These are phyloP conservation scores for Pristiophorus japonicus DNA, from an alignment of 2,113 vertebrate species.

Conservation along the genomic window DNA sequence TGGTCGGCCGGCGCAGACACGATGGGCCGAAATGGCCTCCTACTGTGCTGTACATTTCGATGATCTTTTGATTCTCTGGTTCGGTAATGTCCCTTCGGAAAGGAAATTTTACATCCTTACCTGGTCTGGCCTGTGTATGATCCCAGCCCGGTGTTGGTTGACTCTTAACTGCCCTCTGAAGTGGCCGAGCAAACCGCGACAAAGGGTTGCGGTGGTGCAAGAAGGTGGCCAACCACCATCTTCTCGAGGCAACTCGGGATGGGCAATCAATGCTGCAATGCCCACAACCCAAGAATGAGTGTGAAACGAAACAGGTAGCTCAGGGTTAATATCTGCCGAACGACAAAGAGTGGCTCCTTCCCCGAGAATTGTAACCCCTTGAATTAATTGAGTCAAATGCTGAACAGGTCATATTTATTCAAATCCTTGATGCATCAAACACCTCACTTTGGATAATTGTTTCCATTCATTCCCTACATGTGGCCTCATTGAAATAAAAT, in stretches of 20 bases:
- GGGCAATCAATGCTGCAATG: neutral
- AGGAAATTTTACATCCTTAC: neutral
- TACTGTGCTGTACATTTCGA: no score
- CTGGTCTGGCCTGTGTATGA: neutral
- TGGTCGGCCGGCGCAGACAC: no score
- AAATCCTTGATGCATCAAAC: neutral
- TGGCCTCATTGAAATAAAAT: constrained; percentile 40
- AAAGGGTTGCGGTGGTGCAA: no score
- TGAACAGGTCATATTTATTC: neutral
- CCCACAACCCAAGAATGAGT: neutral
- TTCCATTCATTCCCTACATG: neutral
- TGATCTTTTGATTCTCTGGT: no score
- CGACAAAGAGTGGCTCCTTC: neutral
- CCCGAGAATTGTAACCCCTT: neutral
- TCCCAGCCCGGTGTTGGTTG: no score
- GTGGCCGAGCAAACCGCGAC: no score
- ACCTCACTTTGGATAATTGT: neutral
- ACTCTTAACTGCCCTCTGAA: no score
- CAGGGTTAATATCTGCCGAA: neutral
- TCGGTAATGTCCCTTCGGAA: no score
- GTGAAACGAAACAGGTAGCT: no score
- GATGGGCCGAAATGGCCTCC: no score
- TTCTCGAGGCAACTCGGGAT: neutral
- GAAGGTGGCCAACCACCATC: no score
- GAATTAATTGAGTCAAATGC: neutral